These are phyloP conservation scores for Notodonta ziczac DNA, from an alignment of 2,888 invertebrate species.

Conservation along the genomic window DNA sequence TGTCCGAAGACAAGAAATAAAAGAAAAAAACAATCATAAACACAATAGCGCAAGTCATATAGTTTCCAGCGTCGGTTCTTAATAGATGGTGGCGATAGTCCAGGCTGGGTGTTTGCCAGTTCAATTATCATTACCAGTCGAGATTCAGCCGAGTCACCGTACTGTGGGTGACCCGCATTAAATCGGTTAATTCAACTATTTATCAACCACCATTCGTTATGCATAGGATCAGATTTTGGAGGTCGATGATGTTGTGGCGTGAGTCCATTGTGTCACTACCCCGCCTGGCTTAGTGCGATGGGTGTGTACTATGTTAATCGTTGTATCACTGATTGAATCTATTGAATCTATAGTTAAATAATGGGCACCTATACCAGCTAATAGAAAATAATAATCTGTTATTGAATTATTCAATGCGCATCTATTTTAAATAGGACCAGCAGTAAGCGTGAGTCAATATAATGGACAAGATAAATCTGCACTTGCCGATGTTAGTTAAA, in stretches of 20 bases:
- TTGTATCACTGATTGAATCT: slow-evolving; percentile 72
- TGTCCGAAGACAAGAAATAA: slow-evolving; percentile 79
- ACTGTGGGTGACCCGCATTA: slow-evolving; percentile 84
- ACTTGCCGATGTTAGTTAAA: too few relatives aligned
- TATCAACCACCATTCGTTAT: slow-evolving; percentile 82
- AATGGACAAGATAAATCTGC: background rate
- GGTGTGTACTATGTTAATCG: slow-evolving; percentile 80
- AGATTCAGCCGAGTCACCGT: slow-evolving; percentile 77
- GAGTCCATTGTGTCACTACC: slow-evolving; percentile 60
- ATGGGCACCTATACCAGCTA: slow-evolving; percentile 14
- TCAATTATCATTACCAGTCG: slow-evolving; percentile 82
- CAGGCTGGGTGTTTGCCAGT: slow-evolving; percentile 83
- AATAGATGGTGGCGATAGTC: slow-evolving; percentile 77
- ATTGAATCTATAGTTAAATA: slow-evolving; percentile 63
- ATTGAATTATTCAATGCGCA: slow-evolving; percentile 14
- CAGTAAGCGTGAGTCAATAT: background rate
- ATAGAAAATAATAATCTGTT: slow-evolving; percentile 7
- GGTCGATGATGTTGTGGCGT: slow-evolving; percentile 82
- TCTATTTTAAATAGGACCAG: background rate
- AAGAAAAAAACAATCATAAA: slow-evolving; percentile 79
- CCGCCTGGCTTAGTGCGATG: slow-evolving; percentile 77
- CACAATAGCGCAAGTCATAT: slow-evolving; percentile 82
- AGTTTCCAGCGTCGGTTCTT: slow-evolving; percentile 71
- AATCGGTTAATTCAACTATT: slow-evolving; percentile 85
- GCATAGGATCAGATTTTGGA: slow-evolving; percentile 83